Base-by-base conservation (phyloP, 2,113 vertebrate genomes). In the Marmota flaviventris region DNA sequence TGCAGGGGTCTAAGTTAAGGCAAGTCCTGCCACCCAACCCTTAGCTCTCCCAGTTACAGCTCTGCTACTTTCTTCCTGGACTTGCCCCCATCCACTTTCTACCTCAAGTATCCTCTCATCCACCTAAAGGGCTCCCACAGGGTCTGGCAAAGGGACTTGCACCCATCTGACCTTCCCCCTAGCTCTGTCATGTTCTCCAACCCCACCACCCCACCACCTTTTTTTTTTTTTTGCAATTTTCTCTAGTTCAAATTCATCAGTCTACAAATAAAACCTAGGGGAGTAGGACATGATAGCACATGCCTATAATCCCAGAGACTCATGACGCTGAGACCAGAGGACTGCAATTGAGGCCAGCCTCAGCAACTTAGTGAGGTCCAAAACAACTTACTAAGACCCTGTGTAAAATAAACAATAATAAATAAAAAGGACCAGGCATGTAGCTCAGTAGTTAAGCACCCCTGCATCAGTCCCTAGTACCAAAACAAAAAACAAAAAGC, bases 231-330 rank as follows among this genome's bases (percentile, higher is more conserved):
- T 22, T 91, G 77, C 56, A 70, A 61, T 39, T 67, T 86, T 79
- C 10, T 65, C n/a, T 83, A 56, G n/a, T 69, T 79, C 76, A 83
- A 53, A 77, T 81, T 81, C 24, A 84, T n/a, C 65, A 69, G 9
- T 73, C 37, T 70, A 94, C 73, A 89, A 89, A 97, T 97, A 97
- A 98, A 58, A 58, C 7, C 56, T 22, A 58, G 56, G 20, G 22
- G 56, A 58, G 56, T 7, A 58, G 56, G 56, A 20, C 6, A 8
- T 58, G 56, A 17, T 24, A 20, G 56, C 56, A 58, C 56, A 58
- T 7, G 20, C 20, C 56, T 58, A 58, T 58, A 58, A 58, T 58
- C 56, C 20, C 56, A 58, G 56, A 58, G 56, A 58, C 56, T 58
- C 56, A 58, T 20, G 56, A 58, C 1, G 0, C 56, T 58, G 20